phyloP scores from a whole-genome alignment of 2,113 vertebrate species.

The Phaetusa simplex region DNA sequence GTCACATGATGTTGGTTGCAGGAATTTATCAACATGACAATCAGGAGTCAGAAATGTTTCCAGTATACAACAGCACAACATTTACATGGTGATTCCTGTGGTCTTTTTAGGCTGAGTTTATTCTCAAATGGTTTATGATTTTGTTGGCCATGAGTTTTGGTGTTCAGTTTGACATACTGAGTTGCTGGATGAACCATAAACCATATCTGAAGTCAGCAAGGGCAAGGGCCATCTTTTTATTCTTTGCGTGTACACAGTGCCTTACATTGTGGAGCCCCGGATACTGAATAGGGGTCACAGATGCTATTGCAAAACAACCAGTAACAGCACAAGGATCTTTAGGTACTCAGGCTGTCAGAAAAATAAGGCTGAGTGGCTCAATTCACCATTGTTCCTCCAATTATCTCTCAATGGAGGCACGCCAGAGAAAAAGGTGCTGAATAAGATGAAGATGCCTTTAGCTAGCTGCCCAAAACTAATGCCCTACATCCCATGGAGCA shows the following conservation, averaged over 20 bases:
- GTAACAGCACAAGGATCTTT: not conserved
- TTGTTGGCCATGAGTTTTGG: not conserved
- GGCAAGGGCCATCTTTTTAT: not conserved
- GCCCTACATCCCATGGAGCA: not conserved
- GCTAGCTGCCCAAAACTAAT: not conserved
- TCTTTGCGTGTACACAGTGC: not conserved
- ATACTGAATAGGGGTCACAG: not conserved
- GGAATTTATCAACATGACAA: not conserved
- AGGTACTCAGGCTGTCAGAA: conserved; percentile 18
- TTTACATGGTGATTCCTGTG: not conserved
- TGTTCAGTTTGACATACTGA: not conserved
- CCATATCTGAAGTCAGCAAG: not conserved
- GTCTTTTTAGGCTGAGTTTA: not conserved
- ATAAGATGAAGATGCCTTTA: not conserved
- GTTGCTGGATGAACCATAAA: conserved; percentile 3
- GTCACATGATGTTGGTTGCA: not conserved
- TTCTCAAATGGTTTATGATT: not conserved
- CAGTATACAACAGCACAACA: not conserved
- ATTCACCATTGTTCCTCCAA: conserved; percentile 6
- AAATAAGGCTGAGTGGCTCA: not conserved
- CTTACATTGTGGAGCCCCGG: not conserved
- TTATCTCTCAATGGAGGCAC: not conserved
- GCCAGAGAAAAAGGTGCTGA: not conserved
- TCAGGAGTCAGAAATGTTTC: not conserved
- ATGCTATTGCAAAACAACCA: not conserved